Evolutionary conservation across 2,797 vertebrate species (phyloP).

Genomic region (Anguilla megastoma): DNA sequence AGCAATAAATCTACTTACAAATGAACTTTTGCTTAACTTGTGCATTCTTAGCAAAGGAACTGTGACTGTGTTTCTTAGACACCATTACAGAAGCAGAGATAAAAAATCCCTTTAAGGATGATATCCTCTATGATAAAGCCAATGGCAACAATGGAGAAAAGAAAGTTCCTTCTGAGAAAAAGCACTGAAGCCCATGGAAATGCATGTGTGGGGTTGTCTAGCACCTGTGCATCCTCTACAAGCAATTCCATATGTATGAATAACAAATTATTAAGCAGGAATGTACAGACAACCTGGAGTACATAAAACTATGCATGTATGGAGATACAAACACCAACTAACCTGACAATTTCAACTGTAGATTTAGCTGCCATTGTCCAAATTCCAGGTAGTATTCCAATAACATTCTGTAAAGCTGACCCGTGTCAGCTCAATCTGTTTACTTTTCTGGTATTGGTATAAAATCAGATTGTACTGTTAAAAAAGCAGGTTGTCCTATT

Average conservation of each 20-base stretch:
- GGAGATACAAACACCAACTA: not conserved
- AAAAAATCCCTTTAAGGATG: conserved; percentile 34
- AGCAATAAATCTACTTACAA: conserved; percentile 17
- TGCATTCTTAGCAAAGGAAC: too few relatives aligned
- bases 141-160: not conserved
- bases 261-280: conserved; percentile 1
- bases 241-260: not conserved
- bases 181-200: not conserved
- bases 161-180: not conserved
- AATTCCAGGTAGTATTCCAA: not conserved
- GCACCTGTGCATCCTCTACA: not conserved
- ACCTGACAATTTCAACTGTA: not conserved
- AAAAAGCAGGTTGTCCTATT: not conserved
- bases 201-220: not conserved
- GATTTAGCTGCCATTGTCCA: not conserved
- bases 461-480: not conserved
- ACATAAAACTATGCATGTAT: not conserved
- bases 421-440: not conserved
- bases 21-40: not conserved
- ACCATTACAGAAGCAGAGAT: conserved; percentile 30
- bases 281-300: not conserved
- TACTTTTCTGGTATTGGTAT: not conserved
- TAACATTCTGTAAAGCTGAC: not conserved
- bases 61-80: too few relatives aligned
- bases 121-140: not conserved